Percentiles rank a stretch among this genome's conserved stretches.
Conservation (phyloP, 2,113 vertebrate species). For the Psilopogon haemacephalus region DNA sequence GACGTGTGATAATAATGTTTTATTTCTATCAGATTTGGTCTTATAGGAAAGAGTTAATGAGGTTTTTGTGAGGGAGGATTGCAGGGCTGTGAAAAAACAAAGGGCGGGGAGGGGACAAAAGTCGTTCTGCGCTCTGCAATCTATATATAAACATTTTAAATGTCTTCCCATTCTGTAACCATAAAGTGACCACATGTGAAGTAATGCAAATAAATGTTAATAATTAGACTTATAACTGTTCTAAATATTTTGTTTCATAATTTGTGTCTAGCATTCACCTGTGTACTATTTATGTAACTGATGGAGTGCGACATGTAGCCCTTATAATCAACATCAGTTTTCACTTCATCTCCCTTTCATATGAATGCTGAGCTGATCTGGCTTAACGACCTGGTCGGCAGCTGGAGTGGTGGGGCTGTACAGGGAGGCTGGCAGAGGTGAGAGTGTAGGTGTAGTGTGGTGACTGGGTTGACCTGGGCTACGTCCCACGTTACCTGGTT, state of each 20-base stretch:
- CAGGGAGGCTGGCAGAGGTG: background rate
- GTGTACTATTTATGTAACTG: background rate
- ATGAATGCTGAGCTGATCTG: background rate
- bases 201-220: background rate
- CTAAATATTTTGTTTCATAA: background rate
- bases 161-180: background rate
- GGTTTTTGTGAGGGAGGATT: background rate
- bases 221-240: background rate
- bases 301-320: background rate
- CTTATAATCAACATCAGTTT: background rate
- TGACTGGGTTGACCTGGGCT: no score
- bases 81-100: background rate
- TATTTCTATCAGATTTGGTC: background rate
- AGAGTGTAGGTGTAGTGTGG: accelerated
- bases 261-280: background rate
- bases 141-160: background rate
- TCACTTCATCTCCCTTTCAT: background rate
- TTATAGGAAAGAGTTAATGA: background rate
- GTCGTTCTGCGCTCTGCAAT: background rate
- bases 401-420: background rate
- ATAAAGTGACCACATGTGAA: background rate
- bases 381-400: background rate
- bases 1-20: background rate
- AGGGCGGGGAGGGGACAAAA: background rate
- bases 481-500: background rate